phyloP scores from a whole-genome alignment of 2,888 invertebrate species.

The Rhimphoctona megacephalus region DNA sequence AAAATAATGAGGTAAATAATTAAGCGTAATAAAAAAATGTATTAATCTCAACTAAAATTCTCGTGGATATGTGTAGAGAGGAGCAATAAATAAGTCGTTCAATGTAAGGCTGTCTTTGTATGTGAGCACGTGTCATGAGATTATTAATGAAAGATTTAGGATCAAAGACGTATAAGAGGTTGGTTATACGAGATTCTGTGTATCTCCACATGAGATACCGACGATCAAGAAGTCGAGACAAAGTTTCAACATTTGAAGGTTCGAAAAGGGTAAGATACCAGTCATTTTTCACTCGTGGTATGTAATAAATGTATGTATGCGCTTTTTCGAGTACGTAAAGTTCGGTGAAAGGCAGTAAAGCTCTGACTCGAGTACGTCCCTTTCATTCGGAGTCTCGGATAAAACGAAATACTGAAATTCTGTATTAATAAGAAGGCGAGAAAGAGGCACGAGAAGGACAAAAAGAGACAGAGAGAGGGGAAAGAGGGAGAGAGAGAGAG shows the following conservation, averaged over 20 bases:
- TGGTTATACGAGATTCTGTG: constrained; percentile 5
- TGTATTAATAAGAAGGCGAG: constrained; percentile 15
- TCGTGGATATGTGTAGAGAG: not conserved
- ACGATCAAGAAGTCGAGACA: constrained; percentile 50
- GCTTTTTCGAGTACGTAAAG: constrained; percentile 19
- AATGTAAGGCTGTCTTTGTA: constrained; percentile 28
- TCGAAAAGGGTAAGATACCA: not conserved
- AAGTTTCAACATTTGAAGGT: constrained; percentile 52
- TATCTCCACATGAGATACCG: constrained; percentile 12
- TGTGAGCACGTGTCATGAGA: constrained; percentile 29
- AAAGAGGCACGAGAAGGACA: not conserved
- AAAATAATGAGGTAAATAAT: not conserved
- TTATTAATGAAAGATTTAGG: constrained; percentile 55
- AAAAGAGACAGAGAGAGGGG: not conserved
- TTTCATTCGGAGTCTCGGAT: constrained; percentile 28
- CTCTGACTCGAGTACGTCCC: constrained; percentile 45
- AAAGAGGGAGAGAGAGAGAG: not conserved
- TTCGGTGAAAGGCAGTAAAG: constrained; percentile 45
- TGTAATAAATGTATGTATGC: constrained; percentile 40
- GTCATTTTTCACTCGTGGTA: constrained; percentile 23
- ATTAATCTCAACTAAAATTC: not conserved
- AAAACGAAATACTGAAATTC: constrained; percentile 24
- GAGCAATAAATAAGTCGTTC: constrained; percentile 16
- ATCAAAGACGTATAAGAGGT: constrained; percentile 50
- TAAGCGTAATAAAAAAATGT: not conserved